Evolutionary conservation across 2,888 invertebrate species (phyloP), one percentile per base, ranked within the genome.

Genomic region (Sturmia bella): DNA sequence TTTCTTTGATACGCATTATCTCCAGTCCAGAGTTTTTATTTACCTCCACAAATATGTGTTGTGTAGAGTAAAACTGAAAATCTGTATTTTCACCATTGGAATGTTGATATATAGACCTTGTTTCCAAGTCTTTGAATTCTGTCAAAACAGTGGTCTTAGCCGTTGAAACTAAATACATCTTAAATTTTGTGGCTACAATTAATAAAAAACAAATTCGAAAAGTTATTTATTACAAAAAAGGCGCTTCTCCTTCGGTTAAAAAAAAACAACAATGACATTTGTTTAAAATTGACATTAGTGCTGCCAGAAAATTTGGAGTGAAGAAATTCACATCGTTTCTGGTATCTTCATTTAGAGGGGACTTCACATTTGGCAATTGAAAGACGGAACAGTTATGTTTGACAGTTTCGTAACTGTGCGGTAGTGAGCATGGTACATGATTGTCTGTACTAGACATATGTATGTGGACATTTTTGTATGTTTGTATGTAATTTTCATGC

Each of bases 111-210:
- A 73, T 84, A 9, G 85, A 89, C 63, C 88, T 90, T 0, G 89
- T 89, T 78, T 89, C 87, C 12, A 91, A 84, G 76, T 89, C 85
- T 2, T 86, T 87, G 77, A 90, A 91, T 43, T 87, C 87, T 2
- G 88, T 87, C 5, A 90, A 83, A 15, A 90, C 84, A 0, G 90
- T 90, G 11, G 86, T 87, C 32, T 89, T 89, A 0, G 88, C 88
- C 2, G 90, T 88, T 19, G 91, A 90, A 64, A 91, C 82, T 70
- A 91, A 84, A 84, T 89, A 86, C 90, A 91, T 90, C 81, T 86
- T 85, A 32, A 32, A 32, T 32, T 5, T 9, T 32, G 9, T 32
- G 1, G 7, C 32, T 32, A 32, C 9, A 32, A 3, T 32, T 7
- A 32, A 32, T 7, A 32, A 32, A 6, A 56, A 19, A 11, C 17